These are phyloP conservation scores for Chunga burmeisteri DNA, from an alignment of 2,113 vertebrate species.

Conservation along the genomic window DNA sequence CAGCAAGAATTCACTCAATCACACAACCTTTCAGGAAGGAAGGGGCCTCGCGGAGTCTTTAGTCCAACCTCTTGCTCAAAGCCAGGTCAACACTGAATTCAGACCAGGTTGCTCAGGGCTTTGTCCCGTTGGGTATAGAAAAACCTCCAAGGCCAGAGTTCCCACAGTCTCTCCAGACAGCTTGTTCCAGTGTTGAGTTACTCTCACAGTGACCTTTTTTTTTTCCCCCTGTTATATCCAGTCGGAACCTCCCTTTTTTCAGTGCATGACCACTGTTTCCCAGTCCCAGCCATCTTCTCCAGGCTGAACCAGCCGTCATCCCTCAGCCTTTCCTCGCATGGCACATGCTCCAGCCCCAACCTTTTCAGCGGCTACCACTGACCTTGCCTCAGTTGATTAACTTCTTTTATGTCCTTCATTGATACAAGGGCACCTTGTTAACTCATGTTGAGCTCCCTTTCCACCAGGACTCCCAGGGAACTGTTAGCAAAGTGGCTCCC, in stretches of 20 bases:
- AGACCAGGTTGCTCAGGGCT: background rate
- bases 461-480: background rate
- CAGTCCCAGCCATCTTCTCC: background rate
- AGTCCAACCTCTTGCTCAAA: background rate
- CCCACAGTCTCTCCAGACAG: background rate
- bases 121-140: background rate
- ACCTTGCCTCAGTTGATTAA: background rate
- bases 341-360: background rate
- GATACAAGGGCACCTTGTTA: background rate
- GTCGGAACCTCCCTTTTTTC: background rate
- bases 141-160: background rate
- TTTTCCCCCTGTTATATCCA: background rate
- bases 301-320: background rate
- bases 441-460: background rate
- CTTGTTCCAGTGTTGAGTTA: background rate
- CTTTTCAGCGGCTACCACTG: background rate
- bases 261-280: background rate
- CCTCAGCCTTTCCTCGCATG: background rate
- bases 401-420: background rate
- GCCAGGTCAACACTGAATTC: background rate
- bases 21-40: background rate
- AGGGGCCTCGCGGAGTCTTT: background rate
- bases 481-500: background rate
- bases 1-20: background rate
- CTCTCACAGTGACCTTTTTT: background rate